Conservation (phyloP, 2,888 invertebrate species). For the Luperina testacea region DNA sequence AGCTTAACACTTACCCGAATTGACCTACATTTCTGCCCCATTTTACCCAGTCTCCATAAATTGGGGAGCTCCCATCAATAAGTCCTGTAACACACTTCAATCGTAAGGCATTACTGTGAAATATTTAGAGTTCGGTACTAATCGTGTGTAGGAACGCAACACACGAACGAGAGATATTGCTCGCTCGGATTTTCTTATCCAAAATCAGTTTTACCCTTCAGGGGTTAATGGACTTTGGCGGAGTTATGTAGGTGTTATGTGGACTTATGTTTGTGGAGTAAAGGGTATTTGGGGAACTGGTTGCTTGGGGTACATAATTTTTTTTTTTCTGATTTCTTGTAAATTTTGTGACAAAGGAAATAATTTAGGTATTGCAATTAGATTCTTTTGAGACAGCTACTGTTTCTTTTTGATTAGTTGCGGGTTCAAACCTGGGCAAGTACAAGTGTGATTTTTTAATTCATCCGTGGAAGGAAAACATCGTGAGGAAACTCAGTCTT, state of each 20-base stretch:
- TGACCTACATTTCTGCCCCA: constrained; percentile 31
- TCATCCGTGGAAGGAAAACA: background rate
- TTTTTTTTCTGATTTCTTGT: background rate
- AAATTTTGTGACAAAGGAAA: background rate
- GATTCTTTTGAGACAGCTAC: no score
- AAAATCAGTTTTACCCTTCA: constrained; percentile 58
- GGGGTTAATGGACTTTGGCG: constrained; percentile 39
- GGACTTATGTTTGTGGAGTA: background rate
- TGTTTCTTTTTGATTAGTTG: background rate
- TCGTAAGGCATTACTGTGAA: constrained; percentile 62
- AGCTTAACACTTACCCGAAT: constrained; percentile 28
- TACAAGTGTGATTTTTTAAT: background rate
- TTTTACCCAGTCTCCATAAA: constrained; percentile 47
- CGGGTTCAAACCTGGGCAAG: background rate
- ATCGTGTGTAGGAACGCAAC: constrained; percentile 54
- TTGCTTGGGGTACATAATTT: background rate
- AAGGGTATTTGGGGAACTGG: constrained; percentile 15
- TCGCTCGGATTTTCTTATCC: constrained; percentile 50
- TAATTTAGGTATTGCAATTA: background rate
- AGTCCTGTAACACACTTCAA: constrained; percentile 56
- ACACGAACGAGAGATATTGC: constrained; percentile 60
- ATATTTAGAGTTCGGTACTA: constrained; percentile 63
- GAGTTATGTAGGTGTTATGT: constrained; percentile 32
- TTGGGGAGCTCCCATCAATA: constrained; percentile 59
- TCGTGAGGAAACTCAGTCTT: background rate